Conservation (phyloP, 2,113 vertebrate genomes). For the Corythornis cristatus region DNA sequence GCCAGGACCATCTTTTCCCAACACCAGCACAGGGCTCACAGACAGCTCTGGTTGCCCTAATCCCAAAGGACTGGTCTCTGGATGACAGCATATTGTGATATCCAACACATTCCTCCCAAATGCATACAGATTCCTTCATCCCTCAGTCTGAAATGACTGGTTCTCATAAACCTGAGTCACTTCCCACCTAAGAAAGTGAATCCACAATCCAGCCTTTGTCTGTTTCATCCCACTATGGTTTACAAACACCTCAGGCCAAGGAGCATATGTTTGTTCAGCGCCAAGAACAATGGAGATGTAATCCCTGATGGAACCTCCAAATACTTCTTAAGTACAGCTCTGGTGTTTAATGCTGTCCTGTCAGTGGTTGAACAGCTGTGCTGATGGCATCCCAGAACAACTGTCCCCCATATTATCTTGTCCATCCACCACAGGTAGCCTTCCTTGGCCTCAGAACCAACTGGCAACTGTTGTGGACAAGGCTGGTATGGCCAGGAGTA, state of each 20-base stretch:
- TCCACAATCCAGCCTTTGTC: not conserved
- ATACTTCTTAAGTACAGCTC: not conserved
- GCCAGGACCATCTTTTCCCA: not conserved
- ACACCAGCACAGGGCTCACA: fast-evolving
- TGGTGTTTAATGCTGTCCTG: not conserved
- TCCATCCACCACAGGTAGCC: not conserved
- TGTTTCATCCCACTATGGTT: fast-evolving
- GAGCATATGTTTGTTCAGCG: fast-evolving
- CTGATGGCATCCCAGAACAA: not conserved
- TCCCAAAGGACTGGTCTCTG: not conserved
- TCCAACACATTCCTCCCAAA: not conserved
- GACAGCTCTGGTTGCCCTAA: not conserved
- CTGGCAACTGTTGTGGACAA: not conserved
- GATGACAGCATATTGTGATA: not conserved
- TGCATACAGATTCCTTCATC: not conserved
- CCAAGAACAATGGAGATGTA: fast-evolving
- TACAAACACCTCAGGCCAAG: not conserved
- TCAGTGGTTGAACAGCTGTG: not conserved
- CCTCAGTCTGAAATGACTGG: not conserved
- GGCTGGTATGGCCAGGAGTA: not conserved
- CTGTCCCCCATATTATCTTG: not conserved
- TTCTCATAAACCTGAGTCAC: not conserved
- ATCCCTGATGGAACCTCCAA: not conserved
- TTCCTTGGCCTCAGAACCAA: not conserved
- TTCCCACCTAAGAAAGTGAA: fast-evolving